These are phyloP conservation scores for Drosophila novamexicana DNA, from an alignment of 1,140 invertebrate species.

Conservation along the genomic window DNA sequence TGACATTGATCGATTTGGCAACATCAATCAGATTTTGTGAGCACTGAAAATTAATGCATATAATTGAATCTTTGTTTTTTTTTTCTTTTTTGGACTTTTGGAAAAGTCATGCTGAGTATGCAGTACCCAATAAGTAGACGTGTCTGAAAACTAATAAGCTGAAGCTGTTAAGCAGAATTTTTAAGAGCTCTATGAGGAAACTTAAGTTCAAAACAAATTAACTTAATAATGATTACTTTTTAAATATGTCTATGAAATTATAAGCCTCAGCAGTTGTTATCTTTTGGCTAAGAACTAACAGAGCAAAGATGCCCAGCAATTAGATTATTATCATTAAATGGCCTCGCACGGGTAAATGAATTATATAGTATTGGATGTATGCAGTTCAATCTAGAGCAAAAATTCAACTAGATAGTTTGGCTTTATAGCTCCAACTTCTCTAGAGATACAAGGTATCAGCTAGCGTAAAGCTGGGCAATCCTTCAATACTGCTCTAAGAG, in stretches of 20 bases:
- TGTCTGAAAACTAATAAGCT: not conserved
- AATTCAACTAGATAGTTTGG: too few species aligned
- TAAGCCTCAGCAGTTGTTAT: not conserved
- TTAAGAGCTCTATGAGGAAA: not conserved
- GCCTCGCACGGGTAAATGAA: too few species aligned
- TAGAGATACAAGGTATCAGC: too few species aligned
- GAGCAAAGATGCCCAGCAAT: too few species aligned
- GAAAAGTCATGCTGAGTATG: slow-evolving; percentile 69
- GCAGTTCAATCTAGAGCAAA: too few species aligned
- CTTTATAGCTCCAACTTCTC: too few species aligned
- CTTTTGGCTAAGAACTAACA: too few species aligned
- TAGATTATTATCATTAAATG: too few species aligned
- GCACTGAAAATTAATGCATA: slow-evolving; percentile 46
- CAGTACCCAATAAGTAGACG: slow-evolving; percentile 21
- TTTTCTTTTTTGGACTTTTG: slow-evolving; percentile 20
- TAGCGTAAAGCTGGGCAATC: too few species aligned
- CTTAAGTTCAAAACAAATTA: not conserved
- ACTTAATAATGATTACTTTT: slow-evolving; percentile 8
- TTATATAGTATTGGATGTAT: too few species aligned
- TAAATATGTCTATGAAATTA: not conserved
- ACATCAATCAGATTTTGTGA: slow-evolving; percentile 41
- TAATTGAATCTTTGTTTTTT: slow-evolving; percentile 59
- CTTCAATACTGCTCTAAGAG: too few species aligned
- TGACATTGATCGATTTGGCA: slow-evolving; percentile 81
- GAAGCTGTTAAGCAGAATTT: not conserved